Conservation (phyloP, 2,113 vertebrate species). For the Geothlypis trichas region DNA sequence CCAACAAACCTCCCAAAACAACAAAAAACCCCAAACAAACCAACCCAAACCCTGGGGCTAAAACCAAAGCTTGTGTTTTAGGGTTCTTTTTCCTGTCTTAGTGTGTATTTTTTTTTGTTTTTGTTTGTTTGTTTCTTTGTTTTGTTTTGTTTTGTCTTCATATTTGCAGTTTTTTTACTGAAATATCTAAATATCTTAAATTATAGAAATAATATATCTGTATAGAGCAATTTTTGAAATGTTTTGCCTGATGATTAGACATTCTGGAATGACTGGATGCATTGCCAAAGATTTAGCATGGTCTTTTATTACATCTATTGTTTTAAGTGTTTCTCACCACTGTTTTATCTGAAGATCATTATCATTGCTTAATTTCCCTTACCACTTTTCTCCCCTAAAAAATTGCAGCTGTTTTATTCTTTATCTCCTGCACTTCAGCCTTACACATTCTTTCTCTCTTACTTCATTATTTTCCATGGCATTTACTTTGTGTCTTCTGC, state of each 20-base stretch:
- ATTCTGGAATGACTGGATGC: background rate
- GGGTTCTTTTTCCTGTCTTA: background rate
- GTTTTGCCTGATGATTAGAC: background rate
- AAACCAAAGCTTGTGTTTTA: background rate
- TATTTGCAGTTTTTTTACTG: accelerated
- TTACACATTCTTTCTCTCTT: background rate
- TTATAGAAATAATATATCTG: background rate
- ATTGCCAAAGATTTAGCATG: background rate
- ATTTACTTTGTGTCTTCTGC: background rate
- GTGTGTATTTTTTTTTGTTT: background rate
- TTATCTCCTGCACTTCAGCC: background rate
- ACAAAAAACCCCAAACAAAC: no score
- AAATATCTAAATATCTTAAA: background rate
- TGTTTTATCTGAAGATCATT: background rate
- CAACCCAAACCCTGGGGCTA: background rate
- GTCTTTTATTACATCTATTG: background rate
- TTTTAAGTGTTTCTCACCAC: background rate
- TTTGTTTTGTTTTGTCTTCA: background rate
- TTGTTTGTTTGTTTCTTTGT: background rate
- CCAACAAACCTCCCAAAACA: background rate
- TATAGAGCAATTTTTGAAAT: background rate
- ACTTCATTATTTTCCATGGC: background rate
- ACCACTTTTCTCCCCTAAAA: background rate
- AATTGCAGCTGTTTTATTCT: background rate
- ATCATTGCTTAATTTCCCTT: background rate